Percentiles rank a stretch among this genome's conserved stretches.
Evolutionary conservation across 1,140 invertebrate genomes (phyloP).

Genomic region (Asbolus verrucosus): DNA sequence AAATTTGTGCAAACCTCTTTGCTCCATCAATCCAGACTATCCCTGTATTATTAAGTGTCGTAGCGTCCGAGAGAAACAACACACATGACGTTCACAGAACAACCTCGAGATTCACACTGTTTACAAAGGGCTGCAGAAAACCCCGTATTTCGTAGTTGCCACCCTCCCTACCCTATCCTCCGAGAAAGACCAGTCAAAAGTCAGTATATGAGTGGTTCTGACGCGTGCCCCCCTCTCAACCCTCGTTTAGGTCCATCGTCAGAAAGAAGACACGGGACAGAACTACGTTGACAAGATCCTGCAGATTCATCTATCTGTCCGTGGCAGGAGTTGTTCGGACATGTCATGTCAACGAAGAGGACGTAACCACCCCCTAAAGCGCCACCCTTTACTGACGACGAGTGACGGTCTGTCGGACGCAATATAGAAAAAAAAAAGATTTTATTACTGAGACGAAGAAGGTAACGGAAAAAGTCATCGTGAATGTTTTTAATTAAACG

Average conservation of each 20-base stretch:
- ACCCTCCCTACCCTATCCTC: slow-evolving; percentile 42
- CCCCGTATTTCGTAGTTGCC: slow-evolving; percentile 51
- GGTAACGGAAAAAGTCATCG: background rate
- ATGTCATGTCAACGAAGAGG: slow-evolving; percentile 51
- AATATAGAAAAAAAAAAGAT: slow-evolving; percentile 18
- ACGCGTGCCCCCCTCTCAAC: slow-evolving; percentile 51
- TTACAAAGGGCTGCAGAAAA: slow-evolving; percentile 28
- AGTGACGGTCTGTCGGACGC: slow-evolving; percentile 35
- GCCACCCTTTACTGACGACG: slow-evolving; percentile 25
- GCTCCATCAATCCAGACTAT: background rate
- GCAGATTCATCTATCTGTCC: slow-evolving; percentile 60
- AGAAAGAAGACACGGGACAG: slow-evolving; percentile 55
- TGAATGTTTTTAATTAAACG: slow-evolving; percentile 24
- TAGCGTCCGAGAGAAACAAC: background rate
- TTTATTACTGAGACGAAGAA: background rate
- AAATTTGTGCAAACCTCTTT: slow-evolving; percentile 7
- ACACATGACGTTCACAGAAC: slow-evolving; percentile 30
- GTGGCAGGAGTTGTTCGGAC: slow-evolving; percentile 56
- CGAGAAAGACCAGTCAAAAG: slow-evolving; percentile 55
- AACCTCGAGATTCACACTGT: slow-evolving; percentile 33
- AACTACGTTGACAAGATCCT: slow-evolving; percentile 51
- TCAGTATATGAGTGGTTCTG: slow-evolving; percentile 59
- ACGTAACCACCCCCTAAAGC: background rate
- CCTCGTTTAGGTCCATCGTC: slow-evolving; percentile 36
- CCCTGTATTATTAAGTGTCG: background rate